phyloP scores from a whole-genome alignment of 2,113 vertebrate genomes.

The Eleginops maclovinus region DNA sequence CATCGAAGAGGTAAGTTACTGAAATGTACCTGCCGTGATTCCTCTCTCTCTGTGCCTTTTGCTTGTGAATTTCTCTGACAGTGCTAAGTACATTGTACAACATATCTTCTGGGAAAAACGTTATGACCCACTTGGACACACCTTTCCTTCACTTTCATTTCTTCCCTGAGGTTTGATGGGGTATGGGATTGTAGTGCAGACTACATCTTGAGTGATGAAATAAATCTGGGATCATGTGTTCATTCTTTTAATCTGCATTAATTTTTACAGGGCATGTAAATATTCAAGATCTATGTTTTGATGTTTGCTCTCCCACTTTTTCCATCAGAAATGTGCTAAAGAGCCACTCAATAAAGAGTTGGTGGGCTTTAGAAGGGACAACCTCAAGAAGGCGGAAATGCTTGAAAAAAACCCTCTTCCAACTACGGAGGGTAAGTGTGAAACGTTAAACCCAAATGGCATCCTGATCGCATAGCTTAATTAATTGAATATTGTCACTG shows the following conservation, averaged over 20 bases:
- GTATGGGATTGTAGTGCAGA: slow-evolving; percentile 37
- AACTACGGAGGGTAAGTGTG: slow-evolving; percentile 83
- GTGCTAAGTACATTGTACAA: not conserved
- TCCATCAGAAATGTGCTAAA: slow-evolving; percentile 16
- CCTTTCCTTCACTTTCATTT: not conserved
- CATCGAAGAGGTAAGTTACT: slow-evolving; percentile 44
- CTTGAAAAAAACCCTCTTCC: slow-evolving; percentile 85
- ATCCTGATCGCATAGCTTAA: slow-evolving; percentile 62
- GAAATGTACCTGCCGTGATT: slow-evolving; percentile 8
- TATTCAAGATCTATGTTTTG: not conserved
- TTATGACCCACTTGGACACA: not conserved
- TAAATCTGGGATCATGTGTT: not conserved
- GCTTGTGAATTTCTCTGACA: not conserved
- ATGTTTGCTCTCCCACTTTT: not conserved
- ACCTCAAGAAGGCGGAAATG: slow-evolving; percentile 86
- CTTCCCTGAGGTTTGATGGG: not conserved
- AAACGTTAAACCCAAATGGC: too few species aligned
- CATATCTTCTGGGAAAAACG: not conserved
- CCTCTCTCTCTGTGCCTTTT: slow-evolving; percentile 17
- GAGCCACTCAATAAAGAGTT: not conserved
- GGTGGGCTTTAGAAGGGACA: slow-evolving; percentile 84
- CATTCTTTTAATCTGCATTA: not conserved
- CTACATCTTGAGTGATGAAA: slow-evolving; percentile 3
- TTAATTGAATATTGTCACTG: slow-evolving; percentile 80
- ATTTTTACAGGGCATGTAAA: not conserved